phyloP scores from a whole-genome alignment of 2,797 vertebrate genomes.

The Tapera naevia region DNA sequence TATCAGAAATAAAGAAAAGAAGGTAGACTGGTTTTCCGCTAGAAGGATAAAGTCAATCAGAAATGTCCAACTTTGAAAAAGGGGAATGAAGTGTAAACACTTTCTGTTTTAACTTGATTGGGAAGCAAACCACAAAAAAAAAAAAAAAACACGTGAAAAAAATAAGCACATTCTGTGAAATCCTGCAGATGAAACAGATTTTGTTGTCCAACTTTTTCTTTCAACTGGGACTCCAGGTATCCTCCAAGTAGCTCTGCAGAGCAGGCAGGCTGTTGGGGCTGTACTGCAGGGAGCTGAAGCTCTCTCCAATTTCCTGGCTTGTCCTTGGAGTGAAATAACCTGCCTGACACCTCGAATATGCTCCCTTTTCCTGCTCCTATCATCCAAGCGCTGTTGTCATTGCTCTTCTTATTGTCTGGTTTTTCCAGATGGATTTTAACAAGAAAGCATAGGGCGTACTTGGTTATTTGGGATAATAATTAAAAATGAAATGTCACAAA shows the following conservation, averaged over 20 bases:
- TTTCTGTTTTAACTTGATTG: background rate
- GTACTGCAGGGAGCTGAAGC: background rate
- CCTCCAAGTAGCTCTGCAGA: background rate
- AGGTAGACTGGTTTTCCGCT: background rate
- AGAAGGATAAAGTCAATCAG: background rate
- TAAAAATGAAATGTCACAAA: conserved; percentile 5
- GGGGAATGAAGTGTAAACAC: background rate
- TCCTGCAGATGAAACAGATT: background rate
- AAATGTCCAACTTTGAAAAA: background rate
- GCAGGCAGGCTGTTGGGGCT: background rate
- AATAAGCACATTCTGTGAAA: rapidly evolving
- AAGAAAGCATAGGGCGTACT: background rate
- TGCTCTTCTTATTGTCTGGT: background rate
- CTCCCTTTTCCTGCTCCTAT: background rate
- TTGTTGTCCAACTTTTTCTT: background rate
- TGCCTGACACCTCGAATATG: background rate
- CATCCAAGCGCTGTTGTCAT: background rate
- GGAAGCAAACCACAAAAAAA: background rate
- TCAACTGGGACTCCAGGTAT: background rate
- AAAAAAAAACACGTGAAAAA: rapidly evolving
- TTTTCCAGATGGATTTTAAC: conserved; percentile 14
- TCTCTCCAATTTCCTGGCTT: background rate
- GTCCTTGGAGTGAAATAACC: background rate
- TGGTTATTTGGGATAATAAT: background rate
- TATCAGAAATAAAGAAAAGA: background rate